A percentile compares a stretch with the other conserved stretches of the same genome.
Evolutionary conservation across 2,113 vertebrate species (phyloP).

Genomic region (Oncorhynchus nerka): DNA sequence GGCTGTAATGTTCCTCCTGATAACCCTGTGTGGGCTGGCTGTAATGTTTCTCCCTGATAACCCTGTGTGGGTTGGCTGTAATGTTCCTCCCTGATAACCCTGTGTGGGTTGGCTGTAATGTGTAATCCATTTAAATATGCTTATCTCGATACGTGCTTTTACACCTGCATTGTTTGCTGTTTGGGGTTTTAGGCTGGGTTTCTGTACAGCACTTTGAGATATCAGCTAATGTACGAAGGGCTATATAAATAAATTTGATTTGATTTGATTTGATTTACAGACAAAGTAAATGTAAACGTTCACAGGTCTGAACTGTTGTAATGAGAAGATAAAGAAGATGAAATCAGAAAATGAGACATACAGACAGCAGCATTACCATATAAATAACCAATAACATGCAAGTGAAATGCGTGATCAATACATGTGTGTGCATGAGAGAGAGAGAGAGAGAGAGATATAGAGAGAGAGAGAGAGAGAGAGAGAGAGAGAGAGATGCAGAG

Average conservation of each 20-base stretch:
- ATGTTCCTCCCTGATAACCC: not conserved
- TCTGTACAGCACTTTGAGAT: too few relatives aligned
- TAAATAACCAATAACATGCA: conserved; percentile 44
- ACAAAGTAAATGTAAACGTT: not conserved
- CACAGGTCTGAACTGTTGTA: not conserved
- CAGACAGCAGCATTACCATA: conserved; percentile 45
- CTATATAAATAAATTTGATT: too few relatives aligned
- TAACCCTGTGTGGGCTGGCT: not conserved
- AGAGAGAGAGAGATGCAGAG: not conserved
- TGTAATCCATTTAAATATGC: not conserved
- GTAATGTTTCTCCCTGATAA: not conserved
- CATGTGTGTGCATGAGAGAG: conserved; percentile 1
- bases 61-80: not conserved
- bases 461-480: too few relatives aligned
- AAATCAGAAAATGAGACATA: conserved; percentile 38
- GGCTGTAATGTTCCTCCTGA: not conserved
- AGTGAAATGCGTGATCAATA: conserved; percentile 47
- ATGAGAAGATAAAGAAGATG: conserved; percentile 25
- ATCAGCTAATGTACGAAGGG: too few relatives aligned
- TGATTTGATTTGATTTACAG: too few relatives aligned
- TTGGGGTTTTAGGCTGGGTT: too few relatives aligned
- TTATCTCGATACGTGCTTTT: not conserved
- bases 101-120: not conserved
- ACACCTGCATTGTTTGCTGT: too few relatives aligned
- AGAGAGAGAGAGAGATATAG: not conserved